Percentiles rank a stretch among this genome's conserved stretches.
phyloP scores from a whole-genome alignment of 1,140 invertebrate species.

The Manduca sexta region DNA sequence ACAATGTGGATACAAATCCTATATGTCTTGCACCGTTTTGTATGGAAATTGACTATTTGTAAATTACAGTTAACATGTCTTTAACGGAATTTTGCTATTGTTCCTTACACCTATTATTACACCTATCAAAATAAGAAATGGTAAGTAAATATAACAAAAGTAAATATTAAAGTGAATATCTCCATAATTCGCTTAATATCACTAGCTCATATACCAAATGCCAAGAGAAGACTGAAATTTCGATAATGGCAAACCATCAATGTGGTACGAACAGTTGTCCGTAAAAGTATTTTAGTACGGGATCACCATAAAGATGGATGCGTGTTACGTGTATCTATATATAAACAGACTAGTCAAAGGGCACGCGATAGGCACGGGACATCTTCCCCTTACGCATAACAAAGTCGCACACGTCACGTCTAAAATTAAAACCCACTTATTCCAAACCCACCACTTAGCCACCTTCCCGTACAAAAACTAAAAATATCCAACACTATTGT shows the following conservation, averaged over 20 bases:
- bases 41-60: conserved; percentile 4
- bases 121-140: no score
- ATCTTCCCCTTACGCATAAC: conserved; percentile 58
- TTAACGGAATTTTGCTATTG: no score
- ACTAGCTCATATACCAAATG: no score
- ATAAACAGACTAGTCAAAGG: conserved; percentile 27
- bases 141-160: no score
- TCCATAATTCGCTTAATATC: no score
- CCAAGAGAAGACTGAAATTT: no score
- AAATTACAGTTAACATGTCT: not conserved
- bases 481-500: conserved; percentile 69
- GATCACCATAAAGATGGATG: not conserved
- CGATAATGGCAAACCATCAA: no score
- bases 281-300: no score
- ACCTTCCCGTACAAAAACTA: conserved; percentile 71
- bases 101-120: no score
- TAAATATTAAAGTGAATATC: no score
- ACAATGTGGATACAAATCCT: conserved; percentile 43
- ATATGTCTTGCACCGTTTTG: conserved; percentile 12
- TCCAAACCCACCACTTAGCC: conserved; percentile 68
- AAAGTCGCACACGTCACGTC: conserved; percentile 55
- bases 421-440: conserved; percentile 72
- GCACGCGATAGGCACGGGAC: conserved; percentile 64
- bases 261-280: no score
- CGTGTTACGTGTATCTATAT: conserved; percentile 1